Evolutionary conservation across 2,797 vertebrate genomes (phyloP).

Genomic region (Fistularia tabacaria): DNA sequence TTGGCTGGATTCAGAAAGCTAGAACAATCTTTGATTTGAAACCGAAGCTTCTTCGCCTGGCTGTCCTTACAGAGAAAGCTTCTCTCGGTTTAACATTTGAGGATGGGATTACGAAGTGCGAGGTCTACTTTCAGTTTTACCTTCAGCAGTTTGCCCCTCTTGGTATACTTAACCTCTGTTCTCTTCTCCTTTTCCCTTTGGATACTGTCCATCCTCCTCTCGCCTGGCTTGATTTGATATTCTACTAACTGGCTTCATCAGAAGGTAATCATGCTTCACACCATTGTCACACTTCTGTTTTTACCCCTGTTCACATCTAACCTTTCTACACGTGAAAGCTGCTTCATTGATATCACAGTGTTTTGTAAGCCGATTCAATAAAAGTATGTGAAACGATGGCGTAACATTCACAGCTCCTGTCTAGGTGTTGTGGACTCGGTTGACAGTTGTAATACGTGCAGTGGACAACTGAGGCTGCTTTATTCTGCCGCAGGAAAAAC

Average conservation of each 20-base stretch:
- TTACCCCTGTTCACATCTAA: constrained; percentile 61
- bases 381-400: neutral
- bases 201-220: constrained; percentile 74
- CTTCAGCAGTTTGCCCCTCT: constrained; percentile 44
- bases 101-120: constrained; percentile 39
- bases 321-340: constrained; percentile 26
- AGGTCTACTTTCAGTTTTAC: constrained; percentile 53
- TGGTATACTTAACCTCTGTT: constrained; percentile 59
- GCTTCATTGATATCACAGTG: constrained; percentile 11
- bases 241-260: constrained; percentile 78
- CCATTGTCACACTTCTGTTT: constrained; percentile 50
- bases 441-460: neutral
- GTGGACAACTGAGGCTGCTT: neutral
- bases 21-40: constrained; percentile 22
- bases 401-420: neutral
- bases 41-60: constrained; percentile 24
- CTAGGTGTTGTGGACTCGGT: neutral
- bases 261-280: constrained; percentile 88
- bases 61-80: constrained; percentile 12
- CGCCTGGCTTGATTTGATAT: constrained; percentile 72
- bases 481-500: constrained; percentile 81
- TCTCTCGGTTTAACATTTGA: constrained; percentile 24
- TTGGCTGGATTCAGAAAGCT: constrained; percentile 2
- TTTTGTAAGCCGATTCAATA: neutral
- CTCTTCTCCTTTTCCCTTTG: constrained; percentile 65